Percentiles rank a stretch among this genome's conserved stretches.
Conservation (phyloP, 1,140 invertebrate species). For the Pseudobourletiella spinata region DNA sequence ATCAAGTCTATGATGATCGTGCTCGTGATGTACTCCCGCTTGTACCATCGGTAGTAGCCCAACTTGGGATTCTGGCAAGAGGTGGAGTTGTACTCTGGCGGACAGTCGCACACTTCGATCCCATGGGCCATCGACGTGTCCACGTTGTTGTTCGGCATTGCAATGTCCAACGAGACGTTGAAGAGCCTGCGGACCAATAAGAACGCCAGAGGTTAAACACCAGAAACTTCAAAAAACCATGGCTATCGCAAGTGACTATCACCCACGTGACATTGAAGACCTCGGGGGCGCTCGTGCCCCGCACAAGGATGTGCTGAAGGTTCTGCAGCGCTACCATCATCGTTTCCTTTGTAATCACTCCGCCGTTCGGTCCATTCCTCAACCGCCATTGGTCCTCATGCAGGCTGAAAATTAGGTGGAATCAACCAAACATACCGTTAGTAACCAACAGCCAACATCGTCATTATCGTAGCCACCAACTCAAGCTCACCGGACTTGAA, state of each 20-base stretch:
- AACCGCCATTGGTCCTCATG: slow-evolving; percentile 57
- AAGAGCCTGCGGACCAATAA: slow-evolving; percentile 52
- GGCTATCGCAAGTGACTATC: too few species aligned
- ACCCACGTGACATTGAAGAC: slow-evolving; percentile 53
- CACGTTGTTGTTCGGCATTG: slow-evolving; percentile 44
- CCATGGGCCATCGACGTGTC: slow-evolving; percentile 56
- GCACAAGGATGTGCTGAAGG: slow-evolving; percentile 66
- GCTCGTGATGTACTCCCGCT: slow-evolving; percentile 44
- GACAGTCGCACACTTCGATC: slow-evolving; percentile 82
- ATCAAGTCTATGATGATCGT: slow-evolving; percentile 62
- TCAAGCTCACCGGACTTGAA: slow-evolving; percentile 56
- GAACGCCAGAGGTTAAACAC: too few species aligned
- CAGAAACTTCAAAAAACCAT: too few species aligned
- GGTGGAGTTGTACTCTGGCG: slow-evolving; percentile 61
- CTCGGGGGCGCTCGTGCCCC: slow-evolving; percentile 61
- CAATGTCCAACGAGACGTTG: slow-evolving; percentile 74
- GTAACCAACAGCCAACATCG: too few species aligned
- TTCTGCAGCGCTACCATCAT: slow-evolving; percentile 86
- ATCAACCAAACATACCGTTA: slow-evolving; percentile 34
- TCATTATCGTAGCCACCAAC: too few species aligned
- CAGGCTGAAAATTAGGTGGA: too few species aligned
- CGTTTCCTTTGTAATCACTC: slow-evolving; percentile 57
- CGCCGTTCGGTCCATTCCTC: slow-evolving; percentile 49
- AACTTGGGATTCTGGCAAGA: slow-evolving; percentile 80
- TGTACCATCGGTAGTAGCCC: slow-evolving; percentile 70